Evolutionary conservation across 1,140 invertebrate genomes (phyloP), one percentile per base, ranked within the genome.

Genomic region (Ceratina japonica): DNA sequence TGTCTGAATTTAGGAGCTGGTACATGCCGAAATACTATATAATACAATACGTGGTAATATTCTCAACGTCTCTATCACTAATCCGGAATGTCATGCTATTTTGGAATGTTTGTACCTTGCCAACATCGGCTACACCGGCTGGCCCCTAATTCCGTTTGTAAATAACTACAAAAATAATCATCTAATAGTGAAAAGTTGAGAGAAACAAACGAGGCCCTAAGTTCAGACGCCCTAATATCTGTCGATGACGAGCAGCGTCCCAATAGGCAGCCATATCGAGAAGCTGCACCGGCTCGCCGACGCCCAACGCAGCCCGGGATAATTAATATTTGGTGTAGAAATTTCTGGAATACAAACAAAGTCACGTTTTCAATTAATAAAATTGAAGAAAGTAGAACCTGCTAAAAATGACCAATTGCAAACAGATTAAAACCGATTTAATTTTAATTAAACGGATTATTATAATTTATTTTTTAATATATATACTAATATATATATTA

Each of bases 321-420:
- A 95, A 88, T 95, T 95, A 95, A 95, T 95, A 91, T 96, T 94
- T 90, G 95, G 94, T 84, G 93, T 93, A 85, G 92, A 93, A 87
- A 94, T 95, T 94, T 95, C 95, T 95, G 82, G 0, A 85, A 85
- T 66, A 64, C 37, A 24, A 22, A 49, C n/a, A 20, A 70, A 2
- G 16, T 44, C 18, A 18, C 8, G 15, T 52, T 58, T 49, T 18
- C 10, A 37, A 7, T 2, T 37, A 37, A 37, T 2, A 37, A n/a
- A n/a, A n/a, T n/a, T n/a, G n/a, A n/a, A n/a, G n/a, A n/a, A n/a
- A n/a, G n/a, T n/a, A n/a, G n/a, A n/a, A n/a, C n/a, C n/a, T n/a
- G n/a, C n/a, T n/a, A n/a, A n/a, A n/a, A n/a, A n/a, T n/a, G n/a
- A n/a, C n/a, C n/a, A n/a, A n/a, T n/a, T n/a, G n/a, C n/a, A n/a